A percentile compares a stretch with the other conserved stretches of the same genome.
Evolutionary conservation across 2,797 vertebrate genomes (phyloP).

Genomic region (Eptatretus atami): DNA sequence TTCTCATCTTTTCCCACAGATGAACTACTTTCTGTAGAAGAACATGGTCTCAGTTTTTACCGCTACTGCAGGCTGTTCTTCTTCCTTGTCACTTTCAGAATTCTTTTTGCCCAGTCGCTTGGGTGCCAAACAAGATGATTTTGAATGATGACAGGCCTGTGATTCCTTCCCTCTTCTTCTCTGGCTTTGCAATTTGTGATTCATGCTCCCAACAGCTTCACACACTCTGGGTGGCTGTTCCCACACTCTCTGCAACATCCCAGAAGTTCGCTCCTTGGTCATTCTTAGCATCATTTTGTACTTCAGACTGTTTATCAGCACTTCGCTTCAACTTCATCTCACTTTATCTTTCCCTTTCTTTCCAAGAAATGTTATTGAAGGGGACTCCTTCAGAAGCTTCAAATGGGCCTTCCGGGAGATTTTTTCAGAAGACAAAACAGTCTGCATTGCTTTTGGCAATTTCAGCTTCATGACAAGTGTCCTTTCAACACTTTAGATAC

Average conservation of each 20-base stretch:
- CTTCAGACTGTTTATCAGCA: neutral
- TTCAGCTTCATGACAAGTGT: too few species aligned
- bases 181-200: neutral
- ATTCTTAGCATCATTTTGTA: too few species aligned
- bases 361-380: neutral
- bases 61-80: neutral
- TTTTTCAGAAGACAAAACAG: neutral
- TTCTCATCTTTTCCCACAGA: constrained; percentile 1
- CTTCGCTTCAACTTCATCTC: constrained; percentile 1
- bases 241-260: too few species aligned
- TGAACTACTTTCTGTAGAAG: constrained; percentile 3
- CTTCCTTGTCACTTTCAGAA: constrained; percentile 4
- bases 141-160: constrained; percentile 5
- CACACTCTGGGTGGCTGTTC: too few species aligned
- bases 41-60: constrained; percentile 1
- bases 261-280: too few species aligned
- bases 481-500: too few species aligned
- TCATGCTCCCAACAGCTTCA: too few species aligned
- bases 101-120: neutral
- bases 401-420: neutral
- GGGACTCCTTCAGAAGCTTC: neutral
- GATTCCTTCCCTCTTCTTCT: constrained; percentile 4
- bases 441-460: too few species aligned
- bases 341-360: constrained; percentile 1
- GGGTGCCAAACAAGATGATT: neutral